A percentile compares a stretch with the other conserved stretches of the same genome.
These are phyloP conservation scores for Nysson spinosus DNA, from an alignment of 2,888 invertebrate genomes.

Conservation along the genomic window DNA sequence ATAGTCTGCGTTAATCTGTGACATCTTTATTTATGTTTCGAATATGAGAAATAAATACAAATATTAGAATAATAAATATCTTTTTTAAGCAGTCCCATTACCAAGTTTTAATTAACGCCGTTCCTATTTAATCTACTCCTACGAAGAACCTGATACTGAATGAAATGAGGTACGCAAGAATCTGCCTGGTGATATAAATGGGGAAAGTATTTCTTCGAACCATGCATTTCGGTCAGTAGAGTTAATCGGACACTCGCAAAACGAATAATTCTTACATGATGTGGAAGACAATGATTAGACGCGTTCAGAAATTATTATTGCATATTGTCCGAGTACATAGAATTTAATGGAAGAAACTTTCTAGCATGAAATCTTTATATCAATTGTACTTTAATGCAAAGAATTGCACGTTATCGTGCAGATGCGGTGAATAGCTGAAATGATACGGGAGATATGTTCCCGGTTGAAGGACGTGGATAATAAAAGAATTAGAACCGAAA, in stretches of 20 bases:
- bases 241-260: constrained; percentile 50
- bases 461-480: too few species aligned
- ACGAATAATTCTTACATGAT: constrained; percentile 27
- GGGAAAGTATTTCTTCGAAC: constrained; percentile 28
- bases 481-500: not conserved
- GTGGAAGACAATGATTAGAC: constrained; percentile 30
- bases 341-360: not conserved
- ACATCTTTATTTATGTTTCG: constrained; percentile 22
- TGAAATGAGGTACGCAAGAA: constrained; percentile 21
- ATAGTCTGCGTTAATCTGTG: constrained; percentile 55
- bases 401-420: not conserved
- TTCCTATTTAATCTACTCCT: constrained; percentile 13
- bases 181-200: constrained; percentile 24
- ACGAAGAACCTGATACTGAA: constrained; percentile 16
- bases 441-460: too few species aligned
- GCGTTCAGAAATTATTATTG: constrained; percentile 45
- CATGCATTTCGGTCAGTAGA: constrained; percentile 47
- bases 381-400: too few species aligned
- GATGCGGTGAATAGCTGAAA: too few species aligned
- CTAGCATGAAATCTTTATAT: too few species aligned
- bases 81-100: constrained; percentile 45
- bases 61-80: constrained; percentile 28
- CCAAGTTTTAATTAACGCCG: constrained; percentile 29
- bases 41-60: constrained; percentile 17
- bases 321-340: constrained; percentile 26